phyloP scores from a whole-genome alignment of 1,140 invertebrate species.

The Brachionus asplanchnoidis region DNA sequence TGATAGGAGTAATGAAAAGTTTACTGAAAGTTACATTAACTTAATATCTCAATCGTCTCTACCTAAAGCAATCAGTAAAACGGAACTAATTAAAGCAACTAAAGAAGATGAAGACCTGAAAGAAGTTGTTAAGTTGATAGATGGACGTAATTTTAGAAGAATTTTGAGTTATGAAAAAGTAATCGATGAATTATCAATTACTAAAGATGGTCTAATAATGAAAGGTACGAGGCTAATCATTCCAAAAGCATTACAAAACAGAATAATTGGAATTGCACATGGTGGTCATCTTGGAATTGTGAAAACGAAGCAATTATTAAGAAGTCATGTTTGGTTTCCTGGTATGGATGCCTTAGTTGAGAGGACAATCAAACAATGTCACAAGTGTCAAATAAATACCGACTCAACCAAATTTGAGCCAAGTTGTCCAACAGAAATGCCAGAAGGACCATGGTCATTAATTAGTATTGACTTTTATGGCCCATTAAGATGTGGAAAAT shows the following conservation, averaged over 20 bases:
- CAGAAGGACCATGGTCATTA: constrained; percentile 44
- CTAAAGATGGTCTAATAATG: no score
- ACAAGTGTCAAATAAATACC: constrained; percentile 45
- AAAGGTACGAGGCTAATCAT: no score
- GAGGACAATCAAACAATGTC: constrained; percentile 42
- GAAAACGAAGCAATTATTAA: constrained; percentile 45
- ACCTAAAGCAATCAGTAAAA: no score
- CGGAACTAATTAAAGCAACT: no score
- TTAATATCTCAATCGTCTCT: constrained; percentile 6
- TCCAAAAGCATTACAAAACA: constrained; percentile 42
- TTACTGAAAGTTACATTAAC: background rate
- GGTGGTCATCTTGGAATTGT: constrained; percentile 44
- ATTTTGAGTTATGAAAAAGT: no score
- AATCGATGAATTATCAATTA: no score
- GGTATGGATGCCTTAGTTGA: constrained; percentile 43
- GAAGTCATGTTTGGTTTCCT: constrained; percentile 45
- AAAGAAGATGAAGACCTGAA: no score
- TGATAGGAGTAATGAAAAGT: background rate
- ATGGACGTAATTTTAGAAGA: no score
- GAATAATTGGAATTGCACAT: constrained; percentile 43
- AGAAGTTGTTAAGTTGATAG: no score
- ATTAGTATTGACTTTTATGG: constrained; percentile 48
- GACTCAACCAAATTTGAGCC: constrained; percentile 39
- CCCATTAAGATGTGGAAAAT: constrained; percentile 45
- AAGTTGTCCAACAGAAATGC: no score